A percentile compares a stretch with the other conserved stretches of the same genome.
phyloP scores from a whole-genome alignment of 1,140 invertebrate genomes.

The Aphidius gifuensis region DNA sequence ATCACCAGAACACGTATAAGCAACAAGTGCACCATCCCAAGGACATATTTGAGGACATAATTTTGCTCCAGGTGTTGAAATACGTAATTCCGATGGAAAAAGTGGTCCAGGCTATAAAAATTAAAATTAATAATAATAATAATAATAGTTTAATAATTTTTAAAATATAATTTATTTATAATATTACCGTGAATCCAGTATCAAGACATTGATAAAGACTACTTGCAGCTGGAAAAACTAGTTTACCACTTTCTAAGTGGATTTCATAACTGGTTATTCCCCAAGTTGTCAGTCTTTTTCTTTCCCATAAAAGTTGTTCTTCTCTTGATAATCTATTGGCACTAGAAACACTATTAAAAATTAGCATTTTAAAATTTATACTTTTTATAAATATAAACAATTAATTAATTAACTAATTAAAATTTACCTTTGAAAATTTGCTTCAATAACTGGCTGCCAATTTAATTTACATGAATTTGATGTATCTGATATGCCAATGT shows the following conservation, averaged over 20 bases:
- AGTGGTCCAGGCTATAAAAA: conserved; percentile 63
- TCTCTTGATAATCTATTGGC: conserved; percentile 70
- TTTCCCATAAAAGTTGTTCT: conserved; percentile 86
- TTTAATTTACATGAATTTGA: conserved; percentile 56
- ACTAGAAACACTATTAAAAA: conserved; percentile 42
- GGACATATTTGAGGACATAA: conserved; percentile 92
- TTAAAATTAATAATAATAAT: background rate
- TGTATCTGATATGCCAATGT: conserved; percentile 65
- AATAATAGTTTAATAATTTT: background rate
- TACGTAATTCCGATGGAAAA: conserved; percentile 69
- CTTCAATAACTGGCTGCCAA: conserved; percentile 71
- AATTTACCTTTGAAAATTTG: conserved; percentile 63
- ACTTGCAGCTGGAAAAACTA: conserved; percentile 87
- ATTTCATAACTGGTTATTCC: conserved; percentile 93
- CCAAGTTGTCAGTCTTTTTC: conserved; percentile 85
- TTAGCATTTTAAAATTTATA: background rate
- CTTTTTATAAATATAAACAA: background rate
- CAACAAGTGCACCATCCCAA: conserved; percentile 78
- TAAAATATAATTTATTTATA: conserved; percentile 4
- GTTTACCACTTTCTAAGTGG: conserved; percentile 73
- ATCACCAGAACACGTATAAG: conserved; percentile 87
- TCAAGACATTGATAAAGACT: conserved; percentile 79
- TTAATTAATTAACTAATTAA: background rate
- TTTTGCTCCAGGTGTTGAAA: conserved; percentile 66
- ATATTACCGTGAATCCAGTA: conserved; percentile 64